phyloP scores from a whole-genome alignment of 2,797 vertebrate species.

The Lutra lutra region DNA sequence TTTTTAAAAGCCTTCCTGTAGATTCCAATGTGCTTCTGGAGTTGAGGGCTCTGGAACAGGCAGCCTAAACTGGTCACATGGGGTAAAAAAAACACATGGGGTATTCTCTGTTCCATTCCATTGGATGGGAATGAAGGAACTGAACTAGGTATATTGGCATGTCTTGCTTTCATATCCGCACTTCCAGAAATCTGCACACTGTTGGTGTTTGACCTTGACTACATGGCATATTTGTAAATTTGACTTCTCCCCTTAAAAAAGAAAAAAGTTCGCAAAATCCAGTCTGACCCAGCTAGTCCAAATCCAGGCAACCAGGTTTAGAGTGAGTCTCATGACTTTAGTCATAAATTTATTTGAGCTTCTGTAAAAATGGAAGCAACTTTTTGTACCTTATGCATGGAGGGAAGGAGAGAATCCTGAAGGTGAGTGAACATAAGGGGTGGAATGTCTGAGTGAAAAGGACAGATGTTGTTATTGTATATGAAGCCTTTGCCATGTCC shows the following conservation, averaged over 20 bases:
- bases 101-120: background rate
- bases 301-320: background rate
- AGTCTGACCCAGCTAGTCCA: background rate
- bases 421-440: background rate
- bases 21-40: background rate
- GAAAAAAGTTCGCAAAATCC: background rate
- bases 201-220: background rate
- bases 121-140: background rate
- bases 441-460: background rate
- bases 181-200: background rate
- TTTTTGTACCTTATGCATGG: background rate
- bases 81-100: background rate
- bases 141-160: background rate
- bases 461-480: background rate
- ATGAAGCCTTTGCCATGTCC: background rate
- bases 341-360: background rate
- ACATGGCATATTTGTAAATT: background rate
- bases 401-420: background rate
- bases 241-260: background rate
- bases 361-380: background rate
- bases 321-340: background rate
- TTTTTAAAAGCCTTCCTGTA: background rate
- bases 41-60: background rate
- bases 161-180: background rate
- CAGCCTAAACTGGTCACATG: background rate